These are phyloP conservation scores for Sander vitreus DNA, from an alignment of 2,113 vertebrate genomes.

Conservation along the genomic window DNA sequence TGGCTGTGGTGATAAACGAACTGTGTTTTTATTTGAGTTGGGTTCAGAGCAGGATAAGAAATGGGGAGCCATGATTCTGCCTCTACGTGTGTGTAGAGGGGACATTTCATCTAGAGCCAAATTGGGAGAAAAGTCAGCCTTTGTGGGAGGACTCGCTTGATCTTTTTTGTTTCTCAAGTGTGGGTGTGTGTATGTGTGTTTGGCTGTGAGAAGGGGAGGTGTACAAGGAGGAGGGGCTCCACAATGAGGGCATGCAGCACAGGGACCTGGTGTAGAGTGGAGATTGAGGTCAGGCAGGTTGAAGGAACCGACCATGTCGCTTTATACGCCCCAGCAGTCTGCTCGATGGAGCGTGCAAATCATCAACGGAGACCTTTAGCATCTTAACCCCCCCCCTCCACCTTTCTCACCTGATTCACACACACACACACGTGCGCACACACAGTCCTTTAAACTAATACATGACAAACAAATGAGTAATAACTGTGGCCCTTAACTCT, in stretches of 20 bases:
- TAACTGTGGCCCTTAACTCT: conserved; percentile 49
- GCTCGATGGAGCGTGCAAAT: conserved; percentile 84
- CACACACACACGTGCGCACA: background rate
- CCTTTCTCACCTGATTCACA: conserved; percentile 59
- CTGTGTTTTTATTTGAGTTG: conserved; percentile 31
- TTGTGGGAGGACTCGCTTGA: conserved; percentile 42
- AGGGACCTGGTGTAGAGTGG: conserved; percentile 79
- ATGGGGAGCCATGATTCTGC: conserved; percentile 14
- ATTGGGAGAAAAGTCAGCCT: conserved; percentile 16
- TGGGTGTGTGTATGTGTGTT: conserved; percentile 22
- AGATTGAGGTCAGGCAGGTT: conserved; percentile 87
- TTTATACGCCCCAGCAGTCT: conserved; percentile 79
- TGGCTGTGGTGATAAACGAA: conserved; percentile 52
- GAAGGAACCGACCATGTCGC: conserved; percentile 81
- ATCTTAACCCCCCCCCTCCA: conserved; percentile 57
- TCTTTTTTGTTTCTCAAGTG: conserved; percentile 50
- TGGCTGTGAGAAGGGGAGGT: conserved; percentile 33
- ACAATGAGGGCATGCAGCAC: conserved; percentile 67
- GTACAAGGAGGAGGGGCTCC: conserved; percentile 63
- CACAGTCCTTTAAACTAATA: conserved; percentile 59
- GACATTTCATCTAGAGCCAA: conserved; percentile 64
- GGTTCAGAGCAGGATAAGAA: conserved; percentile 28
- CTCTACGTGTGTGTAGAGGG: conserved; percentile 49
- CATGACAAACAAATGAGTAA: conserved; percentile 77
- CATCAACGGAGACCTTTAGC: conserved; percentile 86